Percentiles rank a stretch among this genome's conserved stretches.
phyloP scores from a whole-genome alignment of 2,888 invertebrate species.

The Eudasyphora cyanicolor region DNA sequence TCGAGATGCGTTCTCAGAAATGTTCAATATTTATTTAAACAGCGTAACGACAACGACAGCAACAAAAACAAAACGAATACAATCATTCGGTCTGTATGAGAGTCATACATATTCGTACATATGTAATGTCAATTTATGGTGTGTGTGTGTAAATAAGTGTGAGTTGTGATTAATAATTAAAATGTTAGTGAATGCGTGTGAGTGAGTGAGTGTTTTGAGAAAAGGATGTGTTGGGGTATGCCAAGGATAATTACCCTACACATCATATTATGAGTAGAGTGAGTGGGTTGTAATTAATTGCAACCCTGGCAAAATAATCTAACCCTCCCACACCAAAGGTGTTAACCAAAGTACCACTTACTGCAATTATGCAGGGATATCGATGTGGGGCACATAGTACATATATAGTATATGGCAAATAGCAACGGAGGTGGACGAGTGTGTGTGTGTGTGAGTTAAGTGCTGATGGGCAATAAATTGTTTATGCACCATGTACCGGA shows the following conservation, averaged over 20 bases:
- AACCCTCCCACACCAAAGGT: not conserved
- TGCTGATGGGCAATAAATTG: slow-evolving; percentile 1
- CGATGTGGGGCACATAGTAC: no score
- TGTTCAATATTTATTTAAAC: not conserved
- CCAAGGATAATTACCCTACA: slow-evolving; percentile 60
- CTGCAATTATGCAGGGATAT: slow-evolving; percentile 22
- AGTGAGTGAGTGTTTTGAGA: not conserved
- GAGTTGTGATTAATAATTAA: slow-evolving; percentile 31
- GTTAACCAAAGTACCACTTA: not conserved
- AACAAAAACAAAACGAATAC: not conserved
- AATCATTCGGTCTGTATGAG: not conserved
- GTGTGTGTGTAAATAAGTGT: not conserved
- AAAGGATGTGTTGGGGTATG: slow-evolving; percentile 47
- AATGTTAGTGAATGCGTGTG: not conserved
- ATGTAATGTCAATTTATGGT: not conserved
- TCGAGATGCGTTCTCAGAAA: slow-evolving; percentile 26
- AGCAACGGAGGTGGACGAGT: not conserved
- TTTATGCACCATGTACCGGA: slow-evolving; percentile 14
- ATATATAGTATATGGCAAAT: not conserved
- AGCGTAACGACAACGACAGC: no score
- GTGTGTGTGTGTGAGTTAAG: not conserved
- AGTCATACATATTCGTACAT: not conserved
- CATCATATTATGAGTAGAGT: not conserved
- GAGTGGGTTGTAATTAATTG: not conserved
- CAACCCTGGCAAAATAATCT: not conserved